phyloP scores from a whole-genome alignment of 1,140 invertebrate genomes.

The Pinna nobilis region DNA sequence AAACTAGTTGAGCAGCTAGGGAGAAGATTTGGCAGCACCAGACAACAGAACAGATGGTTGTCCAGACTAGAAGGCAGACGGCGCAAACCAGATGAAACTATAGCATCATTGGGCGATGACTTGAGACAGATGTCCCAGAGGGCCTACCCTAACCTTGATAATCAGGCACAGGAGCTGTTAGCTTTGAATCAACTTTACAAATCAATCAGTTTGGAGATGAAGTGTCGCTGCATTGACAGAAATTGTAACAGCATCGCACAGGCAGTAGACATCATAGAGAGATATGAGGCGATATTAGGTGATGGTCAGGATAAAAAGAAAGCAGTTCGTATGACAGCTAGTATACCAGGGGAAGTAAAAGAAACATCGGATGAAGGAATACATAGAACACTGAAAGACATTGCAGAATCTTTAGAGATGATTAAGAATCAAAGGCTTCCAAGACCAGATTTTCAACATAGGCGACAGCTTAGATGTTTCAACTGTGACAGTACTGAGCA shows the following conservation, averaged over 20 bases:
- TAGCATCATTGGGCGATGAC: conserved; percentile 24
- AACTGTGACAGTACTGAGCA: neutral
- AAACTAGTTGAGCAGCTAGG: neutral
- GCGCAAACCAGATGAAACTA: conserved; percentile 7
- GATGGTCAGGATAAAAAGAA: conserved; percentile 11
- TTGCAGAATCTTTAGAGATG: neutral
- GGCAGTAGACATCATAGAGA: conserved; percentile 33
- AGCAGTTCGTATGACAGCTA: neutral
- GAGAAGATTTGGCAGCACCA: conserved; percentile 18
- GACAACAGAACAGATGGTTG: conserved; percentile 29
- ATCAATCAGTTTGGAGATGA: conserved; percentile 7
- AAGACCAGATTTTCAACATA: neutral
- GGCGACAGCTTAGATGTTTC: neutral
- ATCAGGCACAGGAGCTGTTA: conserved; percentile 12
- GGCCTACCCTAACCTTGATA: conserved; percentile 9
- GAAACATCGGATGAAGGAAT: neutral
- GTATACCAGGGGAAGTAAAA: conserved; percentile 16
- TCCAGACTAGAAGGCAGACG: conserved; percentile 20
- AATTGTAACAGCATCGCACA: conserved; percentile 5
- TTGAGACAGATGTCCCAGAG: conserved; percentile 19
- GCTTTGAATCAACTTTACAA: conserved; percentile 31
- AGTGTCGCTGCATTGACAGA: conserved; percentile 23
- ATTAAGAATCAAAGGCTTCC: neutral
- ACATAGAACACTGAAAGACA: neutral
- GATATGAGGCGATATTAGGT: conserved; percentile 23